A percentile compares a stretch with the other conserved stretches of the same genome.
Evolutionary conservation across 2,113 vertebrate genomes (phyloP).

Genomic region (Plecturocebus donacophilus): DNA sequence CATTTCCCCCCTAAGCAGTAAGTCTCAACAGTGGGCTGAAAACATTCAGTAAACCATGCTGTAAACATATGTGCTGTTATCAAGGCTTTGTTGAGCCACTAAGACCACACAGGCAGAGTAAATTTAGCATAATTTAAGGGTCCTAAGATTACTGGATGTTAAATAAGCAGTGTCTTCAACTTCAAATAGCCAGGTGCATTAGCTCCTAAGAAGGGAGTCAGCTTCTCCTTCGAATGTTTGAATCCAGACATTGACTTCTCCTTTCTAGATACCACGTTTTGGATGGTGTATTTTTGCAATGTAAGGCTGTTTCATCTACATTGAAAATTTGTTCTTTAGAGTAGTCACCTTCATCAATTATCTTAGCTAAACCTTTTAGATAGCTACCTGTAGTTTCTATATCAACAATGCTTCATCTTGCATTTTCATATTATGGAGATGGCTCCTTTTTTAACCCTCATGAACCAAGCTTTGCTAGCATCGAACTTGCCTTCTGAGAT

Average conservation of each 20-base stretch:
- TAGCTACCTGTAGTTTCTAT: not conserved
- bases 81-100: not conserved
- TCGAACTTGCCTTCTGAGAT: not conserved
- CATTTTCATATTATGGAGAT: not conserved
- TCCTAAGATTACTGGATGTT: not conserved
- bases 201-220: too few species aligned
- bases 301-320: not conserved
- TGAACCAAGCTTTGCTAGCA: not conserved
- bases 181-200: not conserved
- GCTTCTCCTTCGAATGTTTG: not conserved
- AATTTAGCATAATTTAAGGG: not conserved
- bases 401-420: not conserved
- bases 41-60: not conserved
- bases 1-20: not conserved
- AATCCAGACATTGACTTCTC: not conserved
- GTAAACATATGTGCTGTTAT: not conserved
- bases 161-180: not conserved
- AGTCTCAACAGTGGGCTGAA: not conserved
- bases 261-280: not conserved
- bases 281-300: not conserved
- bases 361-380: not conserved
- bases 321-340: not conserved
- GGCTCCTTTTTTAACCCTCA: not conserved
- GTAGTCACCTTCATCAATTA: not conserved
- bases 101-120: not conserved